Evolutionary conservation across 2,797 vertebrate species (phyloP), one percentile per base, ranked within the genome.

Genomic region (Crypturellus tataupa): DNA sequence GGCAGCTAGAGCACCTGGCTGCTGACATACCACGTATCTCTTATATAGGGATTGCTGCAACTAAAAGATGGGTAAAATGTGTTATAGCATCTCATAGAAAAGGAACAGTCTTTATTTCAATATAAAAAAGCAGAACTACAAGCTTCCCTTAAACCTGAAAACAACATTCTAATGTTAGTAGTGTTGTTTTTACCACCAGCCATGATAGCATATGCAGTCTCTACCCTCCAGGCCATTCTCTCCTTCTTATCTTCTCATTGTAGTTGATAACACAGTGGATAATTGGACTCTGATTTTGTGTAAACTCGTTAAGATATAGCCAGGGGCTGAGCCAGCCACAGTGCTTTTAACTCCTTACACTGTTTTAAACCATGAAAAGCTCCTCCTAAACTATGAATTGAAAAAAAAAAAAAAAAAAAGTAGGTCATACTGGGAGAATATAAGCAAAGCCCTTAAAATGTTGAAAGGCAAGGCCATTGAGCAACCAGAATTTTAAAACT

Each of bases 241-340:
- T 24, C 25, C 80, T 63, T 89, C 70, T 87, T 87, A 87, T 90
- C 89, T 89, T 37, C 70, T 60, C 65, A 77, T 47, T 85, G 72
- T 49, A 39, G 87, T 8, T 95, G 73, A 90, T 89, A 96, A 96
- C 68, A 94, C 39, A 37, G 47, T 35, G 40, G 65, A 67, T 87
- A 93, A 96, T 31, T 97, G 85, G 90, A 85, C 75, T 95, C 82
- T 85, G 79, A 68, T 91, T 96, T 93, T 91, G 81, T 87, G 84
- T 80, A 73, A 92, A 95, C 76, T 96, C 60, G 11, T 94, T 90
- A 95, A 96, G 77, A 87, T 84, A 64, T 80, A 94, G 92, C 89
- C 91, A 96, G 89, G 35, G 39, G 78, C 62, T 81, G 78, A 95
- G 68, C 90, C 68, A 86, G 79, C 72, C 76, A 73, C 46, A 24